phyloP scores from a whole-genome alignment of 1,140 invertebrate species.

The Dreissena polymorpha region DNA sequence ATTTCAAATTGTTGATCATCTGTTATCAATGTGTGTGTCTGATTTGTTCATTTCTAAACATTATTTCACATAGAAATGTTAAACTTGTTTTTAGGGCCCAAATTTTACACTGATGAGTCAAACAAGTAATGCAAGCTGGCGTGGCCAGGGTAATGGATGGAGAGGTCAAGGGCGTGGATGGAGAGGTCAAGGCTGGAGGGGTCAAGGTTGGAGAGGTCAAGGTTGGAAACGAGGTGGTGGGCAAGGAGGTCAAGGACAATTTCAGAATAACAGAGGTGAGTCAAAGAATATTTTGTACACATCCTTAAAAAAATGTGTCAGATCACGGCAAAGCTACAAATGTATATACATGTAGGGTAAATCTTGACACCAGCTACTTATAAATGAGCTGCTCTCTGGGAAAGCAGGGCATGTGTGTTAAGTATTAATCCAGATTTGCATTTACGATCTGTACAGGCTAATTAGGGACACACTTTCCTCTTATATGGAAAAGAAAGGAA shows the following conservation, averaged over 20 bases:
- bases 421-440: no score
- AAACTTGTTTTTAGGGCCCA: no score
- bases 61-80: no score
- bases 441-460: no score
- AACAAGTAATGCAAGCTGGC: constrained; percentile 48
- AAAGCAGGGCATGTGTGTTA: no score
- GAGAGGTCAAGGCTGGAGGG: constrained; percentile 60
- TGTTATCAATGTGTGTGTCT: no score
- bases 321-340: neutral
- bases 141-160: constrained; percentile 24
- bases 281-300: neutral
- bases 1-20: no score
- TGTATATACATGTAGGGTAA: neutral
- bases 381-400: neutral
- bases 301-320: neutral
- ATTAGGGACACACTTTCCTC: no score
- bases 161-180: constrained; percentile 58
- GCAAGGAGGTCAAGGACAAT: constrained; percentile 62
- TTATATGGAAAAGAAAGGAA: no score
- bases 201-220: constrained; percentile 59
- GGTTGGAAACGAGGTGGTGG: constrained; percentile 61
- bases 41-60: no score
- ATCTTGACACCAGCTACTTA: neutral
- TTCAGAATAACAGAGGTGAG: constrained; percentile 63
- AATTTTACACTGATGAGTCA: constrained; percentile 55